A percentile compares a stretch with the other conserved stretches of the same genome.
Evolutionary conservation across 1,140 invertebrate species (phyloP).

Genomic region (Aphis gossypii): DNA sequence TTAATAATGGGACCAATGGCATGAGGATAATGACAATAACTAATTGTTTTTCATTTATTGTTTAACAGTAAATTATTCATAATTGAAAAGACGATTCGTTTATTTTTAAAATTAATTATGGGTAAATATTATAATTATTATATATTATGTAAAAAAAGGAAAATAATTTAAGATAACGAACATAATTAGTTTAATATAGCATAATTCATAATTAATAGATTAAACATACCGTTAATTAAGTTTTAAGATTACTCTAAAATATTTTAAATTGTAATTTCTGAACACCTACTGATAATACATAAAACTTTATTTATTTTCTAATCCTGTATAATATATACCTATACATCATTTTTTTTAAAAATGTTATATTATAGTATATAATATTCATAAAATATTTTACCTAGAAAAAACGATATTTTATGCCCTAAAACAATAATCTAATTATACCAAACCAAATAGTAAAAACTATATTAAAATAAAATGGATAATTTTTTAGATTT

Average conservation of each 20-base stretch:
- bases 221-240: conserved; percentile 13
- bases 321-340: not conserved
- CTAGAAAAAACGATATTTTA: no score
- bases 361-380: not conserved
- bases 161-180: not conserved
- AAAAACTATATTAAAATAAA: no score
- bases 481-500: no score
- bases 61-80: not conserved
- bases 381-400: no score
- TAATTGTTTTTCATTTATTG: not conserved
- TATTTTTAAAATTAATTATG: not conserved
- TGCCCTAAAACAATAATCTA: not conserved
- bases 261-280: not conserved
- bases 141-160: not conserved
- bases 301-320: not conserved
- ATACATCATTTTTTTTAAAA: not conserved
- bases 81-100: not conserved
- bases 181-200: not conserved
- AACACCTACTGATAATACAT: not conserved
- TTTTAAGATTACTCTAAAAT: not conserved
- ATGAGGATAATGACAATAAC: not conserved
- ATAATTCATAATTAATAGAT: not conserved
- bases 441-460: not conserved
- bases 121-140: not conserved
- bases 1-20: not conserved